A percentile compares a stretch with the other conserved stretches of the same genome.
Evolutionary conservation across 2,888 invertebrate species (phyloP).

Genomic region (Acronicta psi): DNA sequence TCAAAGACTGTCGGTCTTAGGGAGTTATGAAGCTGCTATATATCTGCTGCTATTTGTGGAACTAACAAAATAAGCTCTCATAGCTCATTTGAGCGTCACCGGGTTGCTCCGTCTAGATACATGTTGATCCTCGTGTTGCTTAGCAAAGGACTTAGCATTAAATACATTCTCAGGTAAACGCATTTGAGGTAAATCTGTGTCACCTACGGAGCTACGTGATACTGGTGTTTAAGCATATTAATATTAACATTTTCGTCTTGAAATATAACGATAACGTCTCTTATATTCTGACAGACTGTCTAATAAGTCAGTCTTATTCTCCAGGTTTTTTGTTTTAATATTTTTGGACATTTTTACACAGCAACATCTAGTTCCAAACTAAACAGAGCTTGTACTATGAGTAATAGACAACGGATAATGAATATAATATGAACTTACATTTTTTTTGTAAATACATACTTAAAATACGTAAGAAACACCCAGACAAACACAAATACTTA

Average conservation of each 20-base stretch:
- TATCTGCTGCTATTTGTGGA: background rate
- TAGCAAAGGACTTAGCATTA: slow-evolving; percentile 2
- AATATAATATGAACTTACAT: too few relatives aligned
- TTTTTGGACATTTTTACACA: too few relatives aligned
- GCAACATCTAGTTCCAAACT: too few relatives aligned
- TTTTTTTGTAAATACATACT: too few relatives aligned
- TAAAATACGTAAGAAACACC: too few relatives aligned
- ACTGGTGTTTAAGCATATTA: slow-evolving; percentile 14
- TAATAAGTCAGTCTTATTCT: too few relatives aligned
- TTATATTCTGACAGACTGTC: too few relatives aligned
- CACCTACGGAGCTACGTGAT: slow-evolving; percentile 5
- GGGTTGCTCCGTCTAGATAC: slow-evolving; percentile 2
- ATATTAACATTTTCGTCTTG: background rate
- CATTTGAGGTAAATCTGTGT: slow-evolving; percentile 9
- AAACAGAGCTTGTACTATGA: too few relatives aligned
- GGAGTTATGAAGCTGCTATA: background rate
- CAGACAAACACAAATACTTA: too few relatives aligned
- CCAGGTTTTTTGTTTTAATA: too few relatives aligned
- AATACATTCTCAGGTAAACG: background rate
- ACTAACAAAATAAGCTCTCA: slow-evolving; percentile 3
- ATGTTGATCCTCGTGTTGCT: slow-evolving; percentile 20
- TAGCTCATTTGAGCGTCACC: background rate
- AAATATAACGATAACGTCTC: background rate
- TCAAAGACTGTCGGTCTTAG: too few relatives aligned
- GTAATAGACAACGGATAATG: too few relatives aligned